Base-by-base conservation (phyloP, 2,113 vertebrate species). In the Hystrix cristata region DNA sequence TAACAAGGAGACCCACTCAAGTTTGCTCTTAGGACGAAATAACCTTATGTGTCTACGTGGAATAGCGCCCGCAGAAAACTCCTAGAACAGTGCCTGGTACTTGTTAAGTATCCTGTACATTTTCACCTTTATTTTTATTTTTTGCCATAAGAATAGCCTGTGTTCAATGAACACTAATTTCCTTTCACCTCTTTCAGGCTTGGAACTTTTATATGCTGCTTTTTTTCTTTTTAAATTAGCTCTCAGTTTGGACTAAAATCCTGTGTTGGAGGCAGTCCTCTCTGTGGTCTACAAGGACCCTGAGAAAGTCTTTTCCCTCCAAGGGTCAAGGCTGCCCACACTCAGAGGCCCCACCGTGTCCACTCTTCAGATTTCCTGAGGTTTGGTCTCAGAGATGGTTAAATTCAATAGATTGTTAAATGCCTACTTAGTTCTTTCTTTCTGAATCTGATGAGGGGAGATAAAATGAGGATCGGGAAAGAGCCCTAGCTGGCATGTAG, bases 391-490 rank as follows among this genome's bases (percentile, higher is more conserved):
- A 55, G 76, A 76, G 13, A 38, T 83, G 23, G 55, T 53, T 67
- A 38, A 60, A 81, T 90, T 12, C 67, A 38, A n/a, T 55, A 38
- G 64, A 38, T 55, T 86, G 91, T 59, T 74, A 96, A 80, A 80
- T 62, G 53, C 55, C 72, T 74, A 18, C 76, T 90, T 57, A 3
- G 7, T 29, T 84, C 12, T 80, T 69, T 81, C 23, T 76, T 48
- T 81, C 43, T 69, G n/a, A 89, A 79, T 86, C 67, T 84, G 34
- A 46, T 46, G 18, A 87, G 74, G 87, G n/a, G 46, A 76, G 25
- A 31, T 91, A 62, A 76, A 86, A 91, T 57, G 29, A 95, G n/a
- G 25, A 59, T 87, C 92, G 62, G 59, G 78, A 87, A 97, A 87
- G 19, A 93, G 10, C 23, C 43, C 62, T 16, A 48, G 38, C 18